Conservation (phyloP, 1,140 invertebrate genomes). For the Panonychus citri region DNA sequence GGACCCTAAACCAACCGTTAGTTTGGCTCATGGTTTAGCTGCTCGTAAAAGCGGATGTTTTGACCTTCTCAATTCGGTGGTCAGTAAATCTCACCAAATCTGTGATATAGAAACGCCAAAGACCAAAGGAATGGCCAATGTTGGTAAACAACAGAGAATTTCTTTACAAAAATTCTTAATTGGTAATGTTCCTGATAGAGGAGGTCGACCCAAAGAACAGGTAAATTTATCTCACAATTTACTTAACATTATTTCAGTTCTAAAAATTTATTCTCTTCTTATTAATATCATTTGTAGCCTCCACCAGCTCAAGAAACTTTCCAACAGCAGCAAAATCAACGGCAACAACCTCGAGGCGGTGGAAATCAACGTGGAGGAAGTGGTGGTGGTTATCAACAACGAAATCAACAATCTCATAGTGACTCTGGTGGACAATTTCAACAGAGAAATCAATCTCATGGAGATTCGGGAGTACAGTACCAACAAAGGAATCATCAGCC, state of each 20-base stretch:
- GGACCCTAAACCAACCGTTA: neutral
- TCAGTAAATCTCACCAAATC: conserved; percentile 6
- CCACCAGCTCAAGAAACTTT: neutral
- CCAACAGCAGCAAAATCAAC: neutral
- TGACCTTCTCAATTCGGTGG: conserved; percentile 4
- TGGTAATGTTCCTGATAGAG: conserved; percentile 10
- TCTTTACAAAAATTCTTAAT: conserved; percentile 7
- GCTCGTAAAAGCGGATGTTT: conserved; percentile 3
- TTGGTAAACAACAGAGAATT: conserved; percentile 6
- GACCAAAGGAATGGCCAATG: conserved; percentile 5
- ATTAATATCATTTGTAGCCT: neutral
- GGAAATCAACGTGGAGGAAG: neutral
- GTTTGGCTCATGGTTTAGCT: conserved; percentile 5
- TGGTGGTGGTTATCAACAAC: neutral
- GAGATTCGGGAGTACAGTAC: too few relatives aligned
- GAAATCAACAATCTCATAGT: neutral
- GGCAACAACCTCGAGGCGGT: neutral
- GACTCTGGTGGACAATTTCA: too few relatives aligned
- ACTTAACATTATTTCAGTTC: neutral
- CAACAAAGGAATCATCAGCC: neutral
- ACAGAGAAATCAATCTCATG: too few relatives aligned
- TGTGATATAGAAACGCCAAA: conserved; percentile 7
- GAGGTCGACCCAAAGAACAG: conserved; percentile 7
- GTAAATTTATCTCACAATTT: neutral
- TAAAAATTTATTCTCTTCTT: neutral